Percentiles rank a stretch among this genome's conserved stretches.
phyloP scores from a whole-genome alignment of 2,113 vertebrate species.

The Oncorhynchus gorbuscha region DNA sequence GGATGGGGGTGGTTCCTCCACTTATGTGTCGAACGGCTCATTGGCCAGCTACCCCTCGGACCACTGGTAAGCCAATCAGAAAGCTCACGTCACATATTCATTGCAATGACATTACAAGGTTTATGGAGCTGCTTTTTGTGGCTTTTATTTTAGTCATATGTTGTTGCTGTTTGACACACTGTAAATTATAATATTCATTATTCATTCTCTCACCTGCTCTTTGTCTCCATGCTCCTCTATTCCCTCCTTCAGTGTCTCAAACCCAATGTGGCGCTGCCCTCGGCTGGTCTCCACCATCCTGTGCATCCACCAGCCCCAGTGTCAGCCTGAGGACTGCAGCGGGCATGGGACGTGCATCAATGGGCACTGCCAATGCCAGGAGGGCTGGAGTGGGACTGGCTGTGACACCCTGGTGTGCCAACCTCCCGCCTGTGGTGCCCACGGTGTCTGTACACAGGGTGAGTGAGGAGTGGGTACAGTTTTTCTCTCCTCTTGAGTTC shows the following conservation, averaged over 20 bases:
- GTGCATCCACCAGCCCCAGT: slow-evolving; percentile 82
- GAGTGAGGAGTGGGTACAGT: slow-evolving; percentile 37
- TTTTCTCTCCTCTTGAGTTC: too few relatives aligned
- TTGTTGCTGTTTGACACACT: background rate
- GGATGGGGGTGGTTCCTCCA: slow-evolving; percentile 94
- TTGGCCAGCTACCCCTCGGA: slow-evolving; percentile 90
- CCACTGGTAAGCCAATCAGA: slow-evolving; percentile 79
- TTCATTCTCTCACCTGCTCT: background rate
- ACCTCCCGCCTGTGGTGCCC: slow-evolving; percentile 75
- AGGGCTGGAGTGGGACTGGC: slow-evolving; percentile 69
- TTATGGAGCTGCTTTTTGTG: too few relatives aligned
- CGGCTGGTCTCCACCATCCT: slow-evolving; percentile 84
- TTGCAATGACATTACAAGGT: too few relatives aligned
- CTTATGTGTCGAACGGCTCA: slow-evolving; percentile 79
- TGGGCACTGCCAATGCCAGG: slow-evolving; percentile 77
- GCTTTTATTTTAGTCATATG: too few relatives aligned
- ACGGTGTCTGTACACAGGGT: slow-evolving; percentile 78
- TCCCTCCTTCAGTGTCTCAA: background rate
- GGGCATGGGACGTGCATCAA: slow-evolving; percentile 78
- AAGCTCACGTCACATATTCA: too few relatives aligned
- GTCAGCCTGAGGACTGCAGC: slow-evolving; percentile 77
- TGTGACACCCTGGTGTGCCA: slow-evolving; percentile 79
- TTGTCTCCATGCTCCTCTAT: background rate
- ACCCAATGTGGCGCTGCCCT: slow-evolving; percentile 85
- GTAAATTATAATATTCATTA: background rate